Evolutionary conservation across 1,140 invertebrate species (phyloP), one percentile per base, ranked within the genome.

Genomic region (Bombus impatiens): DNA sequence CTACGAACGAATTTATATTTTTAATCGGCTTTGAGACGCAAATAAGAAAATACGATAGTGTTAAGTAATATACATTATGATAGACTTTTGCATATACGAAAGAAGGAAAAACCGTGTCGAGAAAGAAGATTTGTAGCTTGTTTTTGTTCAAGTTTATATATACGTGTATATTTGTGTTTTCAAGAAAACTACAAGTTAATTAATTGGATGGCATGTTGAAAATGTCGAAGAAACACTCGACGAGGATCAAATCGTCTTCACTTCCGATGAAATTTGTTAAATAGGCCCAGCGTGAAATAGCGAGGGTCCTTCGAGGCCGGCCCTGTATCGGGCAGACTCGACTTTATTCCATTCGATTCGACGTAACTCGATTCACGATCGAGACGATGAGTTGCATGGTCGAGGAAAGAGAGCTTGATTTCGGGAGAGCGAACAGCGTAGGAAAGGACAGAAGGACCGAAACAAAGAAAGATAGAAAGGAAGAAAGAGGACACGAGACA

Each of bases 301-400:
- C 62, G 28, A 57, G n/a, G 44, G 44, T 79, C 80, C 81, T 71
- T 86, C 35, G 59, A 25, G 84, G 72, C 62, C 88, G 77, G 85
- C 88, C 84, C 81, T 89, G 88, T 57, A 62, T 86, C 42, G 70
- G 35, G 70, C 74, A 65, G 76, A 88, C 75, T 89, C 83, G 87
- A 88, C 75, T 86, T 68, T 78, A 67, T 59, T 57, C 78, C 67
- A 32, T 37, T 25, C 67, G 86, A 53, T 78, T 42, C 82, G 81
- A 88, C 76, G 53, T 71, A 47, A 84, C 86, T 84, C 77, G 70
- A 57, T 15, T 59, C 35, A 8, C 42, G 59, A 62, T 22, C 44
- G 37, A 53, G 25, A 35, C 44, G 37, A 71, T 71, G 15, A 67
- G 71, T 32, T 42, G 47, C 75, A 62, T 42, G 3, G 18, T 65